A percentile compares a stretch with the other conserved stretches of the same genome.
Evolutionary conservation across 2,113 vertebrate species (phyloP).

Genomic region (Dipodomys ordii): DNA sequence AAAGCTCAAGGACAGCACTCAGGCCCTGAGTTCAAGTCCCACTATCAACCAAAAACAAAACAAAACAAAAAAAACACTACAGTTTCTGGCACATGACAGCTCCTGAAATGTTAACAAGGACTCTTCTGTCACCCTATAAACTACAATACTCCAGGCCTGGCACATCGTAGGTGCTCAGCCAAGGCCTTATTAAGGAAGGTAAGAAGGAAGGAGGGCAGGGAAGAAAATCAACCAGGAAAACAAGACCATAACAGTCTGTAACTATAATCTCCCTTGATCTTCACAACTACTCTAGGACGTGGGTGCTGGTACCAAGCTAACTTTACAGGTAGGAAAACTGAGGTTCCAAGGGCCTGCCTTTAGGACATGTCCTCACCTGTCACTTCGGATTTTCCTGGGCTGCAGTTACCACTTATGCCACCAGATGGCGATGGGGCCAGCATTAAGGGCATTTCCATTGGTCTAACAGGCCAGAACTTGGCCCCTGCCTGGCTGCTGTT

Average conservation of each 20-base stretch:
- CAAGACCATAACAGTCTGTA: background rate
- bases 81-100: background rate
- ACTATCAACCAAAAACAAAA: too few species aligned
- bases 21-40: too few species aligned
- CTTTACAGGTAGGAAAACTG: slow-evolving; percentile 7
- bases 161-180: background rate
- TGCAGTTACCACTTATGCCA: background rate
- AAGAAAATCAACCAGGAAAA: background rate
- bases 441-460: background rate
- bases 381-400: background rate
- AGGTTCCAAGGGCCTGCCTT: background rate
- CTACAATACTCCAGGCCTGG: background rate
- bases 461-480: background rate
- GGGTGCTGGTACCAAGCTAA: background rate
- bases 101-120: background rate
- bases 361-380: too few species aligned
- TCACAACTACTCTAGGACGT: background rate
- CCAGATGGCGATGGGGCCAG: background rate
- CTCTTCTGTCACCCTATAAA: background rate
- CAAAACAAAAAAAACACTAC: background rate
- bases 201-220: background rate
- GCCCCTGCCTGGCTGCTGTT: background rate
- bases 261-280: background rate
- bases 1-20: too few species aligned
- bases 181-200: background rate